Evolutionary conservation across 2,888 invertebrate genomes (phyloP), one percentile per base, ranked within the genome.

Genomic region (Steromphala cineraria): DNA sequence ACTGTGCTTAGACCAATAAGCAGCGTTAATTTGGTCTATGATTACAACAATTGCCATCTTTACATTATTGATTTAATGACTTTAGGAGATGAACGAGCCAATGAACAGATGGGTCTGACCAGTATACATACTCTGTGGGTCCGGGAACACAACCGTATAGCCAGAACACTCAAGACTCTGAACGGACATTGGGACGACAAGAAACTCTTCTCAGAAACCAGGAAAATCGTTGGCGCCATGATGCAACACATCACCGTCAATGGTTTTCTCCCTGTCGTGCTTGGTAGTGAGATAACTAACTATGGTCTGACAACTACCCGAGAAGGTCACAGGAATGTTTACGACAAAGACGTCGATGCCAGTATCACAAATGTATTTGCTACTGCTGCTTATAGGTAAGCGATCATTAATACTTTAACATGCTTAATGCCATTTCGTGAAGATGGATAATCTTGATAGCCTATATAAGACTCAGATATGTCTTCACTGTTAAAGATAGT

Each of bases 101-200:
- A 98, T 91, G 97, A 98, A 93, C 97, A 97, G 93, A 94, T 97
- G 0, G 96, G 97, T 86, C 93, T 98, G 15, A 97, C 97, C 1
- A 96, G 96, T 0, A 96, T 98, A 95, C 97, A 98, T 92, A 94
- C 97, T 80, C 92, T 98, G 76, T 97, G 96, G 96, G 96, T 97
- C 8, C 95, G 98, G 0, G 96, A 98, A 83, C 98, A 98, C 94
- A 98, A 98, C 93, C 94, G 94, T 0, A 88, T 98, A 21, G 97
- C 97, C 0, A 90, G 90, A 0, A 91, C 94, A 4, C 94, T 98
- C 71, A 93, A 94, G 0, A 85, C 90, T 0, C 84, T 96, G 3
- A 98, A 98, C 94, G 96, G 96, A 0, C 91, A 94, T 19, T 98
- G 98, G 98, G 94, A 94, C 78, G 97, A 98, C 91, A 96, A 97